Evolutionary conservation across 2,888 invertebrate genomes (phyloP).

Genomic region (Steinernema carpocapsae): DNA sequence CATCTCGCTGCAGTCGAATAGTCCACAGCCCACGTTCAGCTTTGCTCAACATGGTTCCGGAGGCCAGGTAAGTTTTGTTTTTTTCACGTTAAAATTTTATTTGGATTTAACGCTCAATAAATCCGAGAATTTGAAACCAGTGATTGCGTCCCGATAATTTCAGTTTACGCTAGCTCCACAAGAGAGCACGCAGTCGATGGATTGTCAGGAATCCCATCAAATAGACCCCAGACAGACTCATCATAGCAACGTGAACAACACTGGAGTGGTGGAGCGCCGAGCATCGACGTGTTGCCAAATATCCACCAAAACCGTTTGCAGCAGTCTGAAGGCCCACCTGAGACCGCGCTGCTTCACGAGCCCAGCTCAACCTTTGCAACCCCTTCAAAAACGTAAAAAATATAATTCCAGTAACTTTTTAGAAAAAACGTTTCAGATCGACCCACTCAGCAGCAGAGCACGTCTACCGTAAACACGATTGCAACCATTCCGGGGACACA

Average conservation of each 20-base stretch:
- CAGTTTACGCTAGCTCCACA: slow-evolving; percentile 30
- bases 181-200: slow-evolving; percentile 22
- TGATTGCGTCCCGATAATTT: neutral
- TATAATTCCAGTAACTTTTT: neutral
- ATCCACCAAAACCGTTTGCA: neutral
- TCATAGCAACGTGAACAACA: neutral
- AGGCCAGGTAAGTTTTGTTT: slow-evolving; percentile 51
- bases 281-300: slow-evolving; percentile 15
- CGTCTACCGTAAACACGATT: neutral
- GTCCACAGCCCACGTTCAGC: slow-evolving; percentile 49
- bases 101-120: neutral
- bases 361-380: neutral
- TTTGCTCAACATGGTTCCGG: slow-evolving; percentile 62
- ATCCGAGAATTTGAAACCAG: neutral
- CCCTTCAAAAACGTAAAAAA: neutral
- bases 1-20: slow-evolving; percentile 21
- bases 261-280: neutral
- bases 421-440: too few relatives aligned
- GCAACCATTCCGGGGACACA: neutral
- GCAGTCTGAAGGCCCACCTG: neutral
- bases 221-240: neutral
- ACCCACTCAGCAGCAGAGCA: too few relatives aligned
- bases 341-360: slow-evolving; percentile 16
- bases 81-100: neutral
- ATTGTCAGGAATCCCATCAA: neutral